Base-by-base conservation (phyloP, 2,888 invertebrate species). In the Pammene aurita region DNA sequence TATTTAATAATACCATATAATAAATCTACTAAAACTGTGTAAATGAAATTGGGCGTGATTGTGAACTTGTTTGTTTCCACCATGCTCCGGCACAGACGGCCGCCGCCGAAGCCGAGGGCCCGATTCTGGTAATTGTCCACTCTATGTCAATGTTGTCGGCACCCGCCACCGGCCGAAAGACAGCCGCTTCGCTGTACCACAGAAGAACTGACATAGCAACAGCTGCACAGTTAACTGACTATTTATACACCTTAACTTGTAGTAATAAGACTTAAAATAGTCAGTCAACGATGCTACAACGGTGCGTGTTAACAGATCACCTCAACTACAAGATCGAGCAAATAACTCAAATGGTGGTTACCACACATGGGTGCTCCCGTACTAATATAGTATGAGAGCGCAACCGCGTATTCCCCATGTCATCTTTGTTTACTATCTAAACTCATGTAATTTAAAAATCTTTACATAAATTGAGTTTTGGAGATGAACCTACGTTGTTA, bases 81-180 rank as follows among this genome's bases (percentile, higher is more conserved):
- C 94, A 84, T 86, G 89, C 86, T 87, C 82, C 83, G 86, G 78
- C 84, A 87, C 93, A 96, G 96, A 94, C 95, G 96, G 95, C 96
- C 96, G 93, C 96, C 96, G 90, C 95, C 96, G 88, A 96, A 96
- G 94, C 96, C 97, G 94, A 95, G 97, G 96, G 96, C 97, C 93
- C 95, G 96, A 94, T 96, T 97, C 95, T 97, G 97, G 97, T 97
- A 97, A 97, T 81, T 82, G 82, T 83, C 81, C 82, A 78, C 76
- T 81, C 81, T 83, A 74, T 78, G 78, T 83, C 83, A 84, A 81
- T 89, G 88, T 89, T 90, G 89, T 89, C 80, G 75, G 75, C 75
- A 80, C 84, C 81, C 81, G 78, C 79, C 81, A 85, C 81, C 81
- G 84, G 79, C 90, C 90, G 84, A 67, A 78, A 78, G 88, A 90